Evolutionary conservation across 2,113 vertebrate species (phyloP).

Genomic region (Nycticorax nycticorax): DNA sequence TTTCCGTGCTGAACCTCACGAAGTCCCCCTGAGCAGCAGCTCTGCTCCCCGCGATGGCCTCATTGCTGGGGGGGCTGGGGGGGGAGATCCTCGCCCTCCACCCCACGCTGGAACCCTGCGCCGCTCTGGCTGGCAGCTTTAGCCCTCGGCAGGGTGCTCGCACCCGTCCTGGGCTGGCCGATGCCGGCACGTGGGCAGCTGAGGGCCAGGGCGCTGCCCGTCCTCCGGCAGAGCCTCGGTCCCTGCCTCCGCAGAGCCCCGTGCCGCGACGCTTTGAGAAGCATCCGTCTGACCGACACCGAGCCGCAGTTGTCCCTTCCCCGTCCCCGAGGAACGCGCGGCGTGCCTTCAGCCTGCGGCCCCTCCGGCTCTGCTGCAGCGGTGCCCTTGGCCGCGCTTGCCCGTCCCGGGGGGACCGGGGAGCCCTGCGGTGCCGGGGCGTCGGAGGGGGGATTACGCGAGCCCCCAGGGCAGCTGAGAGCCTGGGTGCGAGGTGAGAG

Average conservation of each 20-base stretch:
- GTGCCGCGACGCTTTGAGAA: rapidly evolving
- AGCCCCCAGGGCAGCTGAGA: rapidly evolving
- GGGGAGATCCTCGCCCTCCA: neutral
- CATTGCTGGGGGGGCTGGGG: neutral
- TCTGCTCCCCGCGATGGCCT: rapidly evolving
- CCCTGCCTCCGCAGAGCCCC: neutral
- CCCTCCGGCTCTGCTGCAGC: neutral
- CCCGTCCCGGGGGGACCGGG: rapidly evolving
- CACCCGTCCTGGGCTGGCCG: neutral
- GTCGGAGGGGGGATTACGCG: rapidly evolving
- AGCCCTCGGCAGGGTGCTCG: rapidly evolving
- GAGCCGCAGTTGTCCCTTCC: neutral
- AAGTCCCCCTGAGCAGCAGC: neutral
- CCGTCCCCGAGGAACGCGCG: rapidly evolving
- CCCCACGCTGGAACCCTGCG: rapidly evolving
- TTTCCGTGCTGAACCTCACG: neutral
- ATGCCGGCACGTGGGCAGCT: neutral
- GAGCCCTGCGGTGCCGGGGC: rapidly evolving
- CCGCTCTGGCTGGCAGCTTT: neutral
- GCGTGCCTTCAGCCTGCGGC: neutral
- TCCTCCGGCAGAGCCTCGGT: neutral
- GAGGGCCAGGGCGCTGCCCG: neutral
- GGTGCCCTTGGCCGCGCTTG: neutral
- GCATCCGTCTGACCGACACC: rapidly evolving
- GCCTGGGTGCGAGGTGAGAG: rapidly evolving